These are phyloP conservation scores for Enteromius anoplus DNA, from an alignment of 2,797 vertebrate species.

Conservation along the genomic window DNA sequence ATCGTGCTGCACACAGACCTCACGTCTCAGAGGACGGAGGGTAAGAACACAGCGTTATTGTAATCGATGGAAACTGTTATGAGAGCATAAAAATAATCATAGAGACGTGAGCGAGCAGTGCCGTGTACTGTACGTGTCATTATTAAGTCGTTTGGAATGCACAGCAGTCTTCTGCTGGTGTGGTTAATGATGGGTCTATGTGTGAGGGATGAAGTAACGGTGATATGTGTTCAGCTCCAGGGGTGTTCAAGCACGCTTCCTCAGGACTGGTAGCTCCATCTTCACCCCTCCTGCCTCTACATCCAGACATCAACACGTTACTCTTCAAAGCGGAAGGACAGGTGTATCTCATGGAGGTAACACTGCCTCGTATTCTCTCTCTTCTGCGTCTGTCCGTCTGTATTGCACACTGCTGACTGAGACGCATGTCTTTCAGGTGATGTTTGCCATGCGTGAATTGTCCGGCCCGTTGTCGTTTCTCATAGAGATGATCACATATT, in stretches of 20 bases:
- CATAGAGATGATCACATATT: slow-evolving; percentile 94
- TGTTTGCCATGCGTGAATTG: slow-evolving; percentile 94
- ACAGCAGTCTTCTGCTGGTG: background rate
- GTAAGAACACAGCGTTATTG: slow-evolving; percentile 71
- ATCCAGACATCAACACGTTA: slow-evolving; percentile 88
- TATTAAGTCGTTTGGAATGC: too few relatives aligned
- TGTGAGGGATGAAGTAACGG: background rate
- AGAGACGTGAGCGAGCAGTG: too few relatives aligned
- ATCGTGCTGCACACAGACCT: slow-evolving; percentile 91
- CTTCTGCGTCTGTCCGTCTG: background rate
- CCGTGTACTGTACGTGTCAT: too few relatives aligned
- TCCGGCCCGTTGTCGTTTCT: slow-evolving; percentile 88
- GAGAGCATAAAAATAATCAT: background rate
- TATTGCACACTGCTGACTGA: background rate
- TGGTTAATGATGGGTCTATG: background rate
- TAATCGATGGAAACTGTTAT: background rate
- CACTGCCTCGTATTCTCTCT: background rate
- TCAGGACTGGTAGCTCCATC: slow-evolving; percentile 74
- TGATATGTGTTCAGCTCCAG: slow-evolving; percentile 78
- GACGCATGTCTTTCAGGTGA: slow-evolving; percentile 79
- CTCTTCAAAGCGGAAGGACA: slow-evolving; percentile 94
- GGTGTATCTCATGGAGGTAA: slow-evolving; percentile 93
- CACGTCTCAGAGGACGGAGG: slow-evolving; percentile 84
- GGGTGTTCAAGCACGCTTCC: slow-evolving; percentile 79
- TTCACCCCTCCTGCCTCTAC: slow-evolving; percentile 82